These are phyloP conservation scores for Urosaurus nigricauda DNA, from an alignment of 2,797 vertebrate genomes.

Conservation along the genomic window DNA sequence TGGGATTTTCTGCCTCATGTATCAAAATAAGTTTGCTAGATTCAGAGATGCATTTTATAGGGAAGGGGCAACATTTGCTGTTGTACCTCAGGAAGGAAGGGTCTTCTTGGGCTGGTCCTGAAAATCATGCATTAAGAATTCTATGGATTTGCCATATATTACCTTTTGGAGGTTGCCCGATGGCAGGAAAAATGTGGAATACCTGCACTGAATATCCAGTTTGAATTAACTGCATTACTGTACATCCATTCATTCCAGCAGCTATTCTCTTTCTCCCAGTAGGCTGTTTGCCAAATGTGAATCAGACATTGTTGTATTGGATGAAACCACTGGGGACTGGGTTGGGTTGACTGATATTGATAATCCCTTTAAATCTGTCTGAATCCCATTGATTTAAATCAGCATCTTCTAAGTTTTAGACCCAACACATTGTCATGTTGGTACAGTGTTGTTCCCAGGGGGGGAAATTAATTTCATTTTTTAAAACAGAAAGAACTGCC, in stretches of 20 bases:
- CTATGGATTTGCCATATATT: not conserved
- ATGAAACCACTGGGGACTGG: slow-evolving; percentile 11
- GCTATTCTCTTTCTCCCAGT: not conserved
- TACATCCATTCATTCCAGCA: slow-evolving; percentile 15
- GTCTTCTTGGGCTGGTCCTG: not conserved
- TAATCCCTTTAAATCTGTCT: not conserved
- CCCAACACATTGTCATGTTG: not conserved
- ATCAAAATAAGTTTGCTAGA: not conserved
- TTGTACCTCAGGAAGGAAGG: not conserved
- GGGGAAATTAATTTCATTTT: not conserved
- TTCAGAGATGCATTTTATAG: not conserved
- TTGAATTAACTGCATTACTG: not conserved
- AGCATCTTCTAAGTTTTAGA: not conserved
- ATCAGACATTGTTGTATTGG: slow-evolving; percentile 17
- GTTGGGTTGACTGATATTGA: not conserved
- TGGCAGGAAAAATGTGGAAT: not conserved
- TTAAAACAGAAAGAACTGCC: no score
- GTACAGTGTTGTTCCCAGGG: not conserved
- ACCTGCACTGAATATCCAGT: not conserved
- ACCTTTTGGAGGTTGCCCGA: not conserved
- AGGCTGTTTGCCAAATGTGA: slow-evolving; percentile 12
- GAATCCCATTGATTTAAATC: not conserved
- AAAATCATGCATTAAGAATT: not conserved
- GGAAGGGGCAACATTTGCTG: not conserved
- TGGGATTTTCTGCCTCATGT: not conserved